Percentiles rank a stretch among this genome's conserved stretches.
phyloP scores from a whole-genome alignment of 2,888 invertebrate genomes.

The Papilio protenor region DNA sequence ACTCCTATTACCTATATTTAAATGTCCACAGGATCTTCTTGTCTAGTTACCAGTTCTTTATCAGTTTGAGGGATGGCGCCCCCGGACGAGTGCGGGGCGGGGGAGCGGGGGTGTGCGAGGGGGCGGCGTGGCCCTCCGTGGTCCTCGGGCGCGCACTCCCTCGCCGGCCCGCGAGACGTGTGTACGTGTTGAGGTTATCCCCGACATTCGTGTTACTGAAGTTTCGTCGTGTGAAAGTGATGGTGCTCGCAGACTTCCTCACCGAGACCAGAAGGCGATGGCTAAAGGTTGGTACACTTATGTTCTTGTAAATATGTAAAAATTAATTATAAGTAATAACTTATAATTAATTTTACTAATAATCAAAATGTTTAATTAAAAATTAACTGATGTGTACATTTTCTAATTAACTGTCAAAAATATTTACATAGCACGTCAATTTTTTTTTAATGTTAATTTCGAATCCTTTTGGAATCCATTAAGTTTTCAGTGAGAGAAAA shows the following conservation, averaged over 20 bases:
- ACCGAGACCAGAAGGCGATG: conserved; percentile 78
- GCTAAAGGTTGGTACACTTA: conserved; percentile 65
- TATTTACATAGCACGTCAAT: neutral
- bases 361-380: neutral
- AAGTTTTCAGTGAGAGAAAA: neutral
- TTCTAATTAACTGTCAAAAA: neutral
- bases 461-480: neutral
- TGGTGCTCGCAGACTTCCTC: conserved; percentile 78
- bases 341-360: neutral
- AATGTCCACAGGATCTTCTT: neutral
- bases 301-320: neutral
- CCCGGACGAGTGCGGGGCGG: conserved; percentile 44
- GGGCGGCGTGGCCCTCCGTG: conserved; percentile 26
- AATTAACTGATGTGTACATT: neutral
- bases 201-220: conserved; percentile 37
- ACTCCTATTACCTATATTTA: too few species aligned
- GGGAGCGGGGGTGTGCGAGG: conserved; percentile 46
- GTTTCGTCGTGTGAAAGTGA: conserved; percentile 48
- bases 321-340: neutral
- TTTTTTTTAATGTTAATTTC: neutral
- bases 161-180: conserved; percentile 50
- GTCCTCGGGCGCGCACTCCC: conserved; percentile 60
- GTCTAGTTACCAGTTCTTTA: neutral
- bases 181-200: conserved; percentile 53
- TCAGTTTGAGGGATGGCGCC: conserved; percentile 16